Percentiles rank a stretch among this genome's conserved stretches.
These are phyloP conservation scores for Invenusta paracnida DNA, from an alignment of 2,888 invertebrate species.

Conservation along the genomic window DNA sequence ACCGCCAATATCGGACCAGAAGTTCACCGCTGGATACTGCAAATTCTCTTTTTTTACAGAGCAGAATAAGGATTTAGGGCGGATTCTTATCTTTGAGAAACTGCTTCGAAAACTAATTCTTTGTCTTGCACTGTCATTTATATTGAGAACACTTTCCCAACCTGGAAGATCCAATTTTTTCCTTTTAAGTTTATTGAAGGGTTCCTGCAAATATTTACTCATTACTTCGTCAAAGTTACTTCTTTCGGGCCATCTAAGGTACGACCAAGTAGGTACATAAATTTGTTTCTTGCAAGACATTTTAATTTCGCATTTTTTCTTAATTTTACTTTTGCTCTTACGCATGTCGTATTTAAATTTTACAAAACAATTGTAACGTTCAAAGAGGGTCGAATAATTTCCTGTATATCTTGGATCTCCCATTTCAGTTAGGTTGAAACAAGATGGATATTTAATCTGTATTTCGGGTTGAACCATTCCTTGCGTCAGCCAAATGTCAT, in stretches of 20 bases:
- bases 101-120: background rate
- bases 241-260: background rate
- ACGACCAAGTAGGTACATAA: background rate
- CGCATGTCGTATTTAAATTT: background rate
- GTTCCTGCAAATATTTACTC: background rate
- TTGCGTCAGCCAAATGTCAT: background rate
- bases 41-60: background rate
- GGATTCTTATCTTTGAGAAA: background rate
- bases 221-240: background rate
- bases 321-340: background rate
- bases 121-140: background rate
- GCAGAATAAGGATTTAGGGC: background rate
- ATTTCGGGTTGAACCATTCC: background rate
- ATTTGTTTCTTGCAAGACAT: background rate
- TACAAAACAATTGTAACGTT: background rate
- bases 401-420: background rate
- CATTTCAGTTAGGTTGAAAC: background rate
- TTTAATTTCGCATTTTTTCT: background rate
- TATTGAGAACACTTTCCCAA: background rate
- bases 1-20: background rate
- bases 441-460: background rate
- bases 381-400: background rate
- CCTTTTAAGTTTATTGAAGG: background rate
- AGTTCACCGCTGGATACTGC: background rate
- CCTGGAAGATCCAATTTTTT: background rate